These are phyloP conservation scores for Platynereis dumerilii DNA, from an alignment of 2,888 invertebrate species.

Conservation along the genomic window DNA sequence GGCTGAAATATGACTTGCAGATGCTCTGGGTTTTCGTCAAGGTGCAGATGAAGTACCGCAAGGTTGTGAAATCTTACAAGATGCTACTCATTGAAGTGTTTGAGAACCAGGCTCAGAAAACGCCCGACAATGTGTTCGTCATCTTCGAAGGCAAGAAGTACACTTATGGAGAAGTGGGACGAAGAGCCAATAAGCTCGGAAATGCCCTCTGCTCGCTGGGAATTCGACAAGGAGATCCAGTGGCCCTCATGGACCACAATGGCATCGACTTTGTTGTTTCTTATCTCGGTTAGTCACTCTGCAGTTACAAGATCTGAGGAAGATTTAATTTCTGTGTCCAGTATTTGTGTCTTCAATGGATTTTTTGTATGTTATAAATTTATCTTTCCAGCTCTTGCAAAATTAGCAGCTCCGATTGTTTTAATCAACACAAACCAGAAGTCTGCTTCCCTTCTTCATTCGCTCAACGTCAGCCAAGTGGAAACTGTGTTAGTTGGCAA, in stretches of 20 bases:
- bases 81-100: too few species aligned
- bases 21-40: not conserved
- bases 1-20: not conserved
- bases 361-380: not conserved
- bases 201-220: slow-evolving; percentile 39
- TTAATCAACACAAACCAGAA: slow-evolving; percentile 91
- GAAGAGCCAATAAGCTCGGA: slow-evolving; percentile 48
- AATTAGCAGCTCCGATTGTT: slow-evolving; percentile 69
- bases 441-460: slow-evolving; percentile 82
- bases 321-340: too few species aligned
- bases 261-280: slow-evolving; percentile 55
- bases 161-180: slow-evolving; percentile 46
- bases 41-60: too few species aligned
- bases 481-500: slow-evolving; percentile 73
- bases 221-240: slow-evolving; percentile 45
- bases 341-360: too few species aligned
- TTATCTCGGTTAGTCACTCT: slow-evolving; percentile 44
- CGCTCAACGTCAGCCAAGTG: slow-evolving; percentile 82
- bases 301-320: too few species aligned
- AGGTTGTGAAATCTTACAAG: too few species aligned
- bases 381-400: slow-evolving; percentile 46
- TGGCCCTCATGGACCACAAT: slow-evolving; percentile 51
- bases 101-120: not conserved
- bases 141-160: slow-evolving; percentile 41
- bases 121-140: not conserved